Evolutionary conservation across 2,113 vertebrate species (phyloP).

Genomic region (Canis aureus): DNA sequence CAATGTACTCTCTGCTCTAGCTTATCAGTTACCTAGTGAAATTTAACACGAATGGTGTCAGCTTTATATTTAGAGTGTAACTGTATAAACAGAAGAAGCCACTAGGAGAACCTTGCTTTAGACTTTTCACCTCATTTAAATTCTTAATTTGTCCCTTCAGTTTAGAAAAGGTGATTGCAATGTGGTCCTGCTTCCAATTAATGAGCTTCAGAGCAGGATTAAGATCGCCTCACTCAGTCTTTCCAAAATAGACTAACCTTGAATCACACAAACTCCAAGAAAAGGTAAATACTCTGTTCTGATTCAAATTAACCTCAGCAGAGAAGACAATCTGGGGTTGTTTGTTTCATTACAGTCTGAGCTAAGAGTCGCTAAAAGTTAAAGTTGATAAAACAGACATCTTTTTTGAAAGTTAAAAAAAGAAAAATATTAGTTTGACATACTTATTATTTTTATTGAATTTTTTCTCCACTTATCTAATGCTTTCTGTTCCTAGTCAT

Average conservation of each 20-base stretch:
- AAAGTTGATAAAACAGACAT: slow-evolving; percentile 61
- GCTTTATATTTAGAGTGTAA: slow-evolving; percentile 82
- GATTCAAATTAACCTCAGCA: slow-evolving; percentile 78
- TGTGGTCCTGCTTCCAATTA: slow-evolving; percentile 87
- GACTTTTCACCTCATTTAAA: slow-evolving; percentile 84
- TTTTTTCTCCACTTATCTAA: neutral
- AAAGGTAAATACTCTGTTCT: slow-evolving; percentile 79
- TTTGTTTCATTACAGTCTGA: slow-evolving; percentile 72
- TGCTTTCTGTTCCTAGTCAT: neutral
- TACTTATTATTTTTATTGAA: neutral
- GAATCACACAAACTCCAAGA: slow-evolving; percentile 61
- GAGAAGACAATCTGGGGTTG: slow-evolving; percentile 62
- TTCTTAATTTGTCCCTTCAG: slow-evolving; percentile 84
- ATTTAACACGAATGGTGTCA: slow-evolving; percentile 84
- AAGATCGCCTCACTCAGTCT: slow-evolving; percentile 70
- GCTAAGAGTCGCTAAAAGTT: slow-evolving; percentile 42
- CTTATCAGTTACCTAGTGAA: slow-evolving; percentile 86
- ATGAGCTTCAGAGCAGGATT: slow-evolving; percentile 76
- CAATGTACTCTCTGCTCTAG: slow-evolving; percentile 71
- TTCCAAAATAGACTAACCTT: slow-evolving; percentile 73
- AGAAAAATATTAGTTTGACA: neutral
- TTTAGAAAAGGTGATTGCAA: slow-evolving; percentile 68
- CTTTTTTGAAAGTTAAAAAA: slow-evolving; percentile 43
- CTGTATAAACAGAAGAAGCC: slow-evolving; percentile 85
- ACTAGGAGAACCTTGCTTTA: slow-evolving; percentile 76